These are phyloP conservation scores for Drosophila obscura DNA, from an alignment of 1,140 invertebrate genomes.

Conservation along the genomic window DNA sequence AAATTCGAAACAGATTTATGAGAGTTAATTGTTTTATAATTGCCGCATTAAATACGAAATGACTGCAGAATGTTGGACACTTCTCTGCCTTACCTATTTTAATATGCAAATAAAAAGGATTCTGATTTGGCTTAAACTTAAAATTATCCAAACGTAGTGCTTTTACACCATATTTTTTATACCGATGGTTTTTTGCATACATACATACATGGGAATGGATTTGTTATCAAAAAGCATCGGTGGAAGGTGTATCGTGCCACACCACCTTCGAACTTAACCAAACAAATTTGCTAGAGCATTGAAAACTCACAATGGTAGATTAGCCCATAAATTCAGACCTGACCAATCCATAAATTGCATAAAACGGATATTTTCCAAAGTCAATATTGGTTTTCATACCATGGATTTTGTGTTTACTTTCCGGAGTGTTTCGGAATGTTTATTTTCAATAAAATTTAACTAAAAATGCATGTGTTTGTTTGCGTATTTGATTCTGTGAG, in stretches of 20 bases:
- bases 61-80: neutral
- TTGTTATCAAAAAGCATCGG: neutral
- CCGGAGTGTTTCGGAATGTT: conserved; percentile 2
- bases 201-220: neutral
- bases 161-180: no score
- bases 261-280: no score
- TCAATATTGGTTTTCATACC: conserved; percentile 19
- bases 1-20: conserved; percentile 54
- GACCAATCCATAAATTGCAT: conserved; percentile 29
- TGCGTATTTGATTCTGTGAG: conserved; percentile 16
- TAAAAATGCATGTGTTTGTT: conserved; percentile 27
- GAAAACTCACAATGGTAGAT: conserved; percentile 20
- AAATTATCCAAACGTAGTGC: no score
- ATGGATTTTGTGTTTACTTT: neutral
- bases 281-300: neutral
- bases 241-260: neutral
- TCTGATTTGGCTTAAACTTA: conserved; percentile 12
- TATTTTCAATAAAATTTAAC: conserved; percentile 38
- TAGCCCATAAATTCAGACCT: conserved; percentile 15
- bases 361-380: conserved; percentile 6
- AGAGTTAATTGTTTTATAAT: conserved; percentile 49
- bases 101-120: conserved; percentile 3
- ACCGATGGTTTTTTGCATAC: no score
- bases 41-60: conserved; percentile 28
- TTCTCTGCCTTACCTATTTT: conserved; percentile 6